These are phyloP conservation scores for Hymenochirus boettgeri DNA, from an alignment of 2,113 vertebrate genomes.

Conservation along the genomic window DNA sequence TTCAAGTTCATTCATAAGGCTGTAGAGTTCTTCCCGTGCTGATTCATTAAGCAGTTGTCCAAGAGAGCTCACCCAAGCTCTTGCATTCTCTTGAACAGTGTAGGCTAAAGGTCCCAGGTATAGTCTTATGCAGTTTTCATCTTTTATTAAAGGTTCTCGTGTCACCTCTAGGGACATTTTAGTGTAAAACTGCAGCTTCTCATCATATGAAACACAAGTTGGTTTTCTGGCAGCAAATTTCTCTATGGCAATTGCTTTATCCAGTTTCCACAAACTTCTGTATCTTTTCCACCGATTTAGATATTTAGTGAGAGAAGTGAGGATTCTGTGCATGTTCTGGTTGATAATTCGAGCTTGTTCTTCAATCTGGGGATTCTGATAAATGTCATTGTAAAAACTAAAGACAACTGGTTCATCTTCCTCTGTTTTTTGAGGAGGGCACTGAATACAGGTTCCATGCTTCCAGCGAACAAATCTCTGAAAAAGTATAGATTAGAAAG, in stretches of 20 bases:
- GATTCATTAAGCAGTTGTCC: slow-evolving; percentile 78
- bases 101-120: slow-evolving; percentile 70
- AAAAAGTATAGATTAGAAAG: background rate
- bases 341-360: slow-evolving; percentile 67
- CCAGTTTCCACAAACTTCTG: slow-evolving; percentile 76
- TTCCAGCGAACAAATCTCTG: slow-evolving; percentile 90
- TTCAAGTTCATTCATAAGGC: slow-evolving; percentile 69
- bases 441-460: slow-evolving; percentile 81
- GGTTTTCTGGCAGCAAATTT: slow-evolving; percentile 77
- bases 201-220: slow-evolving; percentile 72
- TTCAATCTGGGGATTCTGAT: slow-evolving; percentile 66
- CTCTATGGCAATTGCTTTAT: slow-evolving; percentile 72
- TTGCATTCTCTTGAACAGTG: slow-evolving; percentile 66
- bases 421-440: slow-evolving; percentile 68
- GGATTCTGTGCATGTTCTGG: slow-evolving; percentile 70
- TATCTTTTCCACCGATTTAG: slow-evolving; percentile 80
- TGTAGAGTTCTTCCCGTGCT: slow-evolving; percentile 69
- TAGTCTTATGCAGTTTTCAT: slow-evolving; percentile 73
- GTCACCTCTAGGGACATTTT: slow-evolving; percentile 64
- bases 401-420: slow-evolving; percentile 66
- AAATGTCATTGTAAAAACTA: slow-evolving; percentile 78
- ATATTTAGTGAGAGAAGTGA: slow-evolving; percentile 63
- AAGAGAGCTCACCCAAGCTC: slow-evolving; percentile 74
- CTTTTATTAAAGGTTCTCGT: slow-evolving; percentile 62
- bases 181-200: slow-evolving; percentile 76